A percentile compares a stretch with the other conserved stretches of the same genome.
Conservation (phyloP, 2,888 invertebrate species). For the Melolontha melolontha region DNA sequence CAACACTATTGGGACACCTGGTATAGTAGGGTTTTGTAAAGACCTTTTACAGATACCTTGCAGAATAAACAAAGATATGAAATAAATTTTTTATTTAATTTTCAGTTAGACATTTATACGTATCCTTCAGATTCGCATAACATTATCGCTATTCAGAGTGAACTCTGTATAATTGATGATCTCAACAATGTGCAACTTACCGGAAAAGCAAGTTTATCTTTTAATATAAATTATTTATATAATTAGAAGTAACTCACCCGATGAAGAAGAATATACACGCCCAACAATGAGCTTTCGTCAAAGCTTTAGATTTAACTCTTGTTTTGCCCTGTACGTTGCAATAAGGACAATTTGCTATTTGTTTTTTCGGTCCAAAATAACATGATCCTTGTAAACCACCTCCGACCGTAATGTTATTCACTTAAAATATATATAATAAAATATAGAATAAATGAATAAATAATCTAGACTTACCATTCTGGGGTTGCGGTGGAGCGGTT, state of each 20-base stretch:
- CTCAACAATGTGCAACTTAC: too few species aligned
- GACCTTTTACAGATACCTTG: too few species aligned
- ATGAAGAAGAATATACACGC: slow-evolving; percentile 18
- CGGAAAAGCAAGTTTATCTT: too few species aligned
- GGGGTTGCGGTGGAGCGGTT: not conserved
- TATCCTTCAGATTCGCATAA: too few species aligned
- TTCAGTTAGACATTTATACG: too few species aligned
- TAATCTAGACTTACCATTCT: not conserved
- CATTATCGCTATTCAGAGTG: too few species aligned
- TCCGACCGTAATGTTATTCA: not conserved
- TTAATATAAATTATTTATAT: too few species aligned
- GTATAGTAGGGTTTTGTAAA: too few species aligned
- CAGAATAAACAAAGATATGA: too few species aligned
- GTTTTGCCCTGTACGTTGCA: slow-evolving; percentile 15
- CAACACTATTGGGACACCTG: too few species aligned
- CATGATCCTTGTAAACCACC: not conserved
- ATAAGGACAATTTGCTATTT: slow-evolving; percentile 23
- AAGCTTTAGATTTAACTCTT: slow-evolving; percentile 7
- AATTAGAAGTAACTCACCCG: slow-evolving; percentile 4
- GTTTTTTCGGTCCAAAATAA: slow-evolving; percentile 13
- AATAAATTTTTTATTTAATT: too few species aligned
- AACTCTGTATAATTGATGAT: too few species aligned
- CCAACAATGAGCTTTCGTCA: slow-evolving; percentile 25
- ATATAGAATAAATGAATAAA: not conserved
- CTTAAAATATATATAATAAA: not conserved